Evolutionary conservation across 1,140 invertebrate genomes (phyloP).

Genomic region (Rhagoletis pomonella): DNA sequence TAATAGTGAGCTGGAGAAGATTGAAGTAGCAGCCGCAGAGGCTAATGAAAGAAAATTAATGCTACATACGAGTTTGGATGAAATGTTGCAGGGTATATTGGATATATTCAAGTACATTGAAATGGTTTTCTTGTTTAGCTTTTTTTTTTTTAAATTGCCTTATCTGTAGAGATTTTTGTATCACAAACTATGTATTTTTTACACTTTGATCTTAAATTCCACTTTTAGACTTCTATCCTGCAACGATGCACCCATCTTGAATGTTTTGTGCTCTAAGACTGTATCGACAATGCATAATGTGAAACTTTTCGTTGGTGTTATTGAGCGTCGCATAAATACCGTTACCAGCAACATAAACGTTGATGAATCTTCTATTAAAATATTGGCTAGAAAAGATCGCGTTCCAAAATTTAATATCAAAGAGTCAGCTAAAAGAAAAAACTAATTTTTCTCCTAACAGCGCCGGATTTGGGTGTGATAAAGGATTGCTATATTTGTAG

Average conservation of each 20-base stretch:
- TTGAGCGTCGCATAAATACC: slow-evolving; percentile 79
- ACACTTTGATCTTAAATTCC: neutral
- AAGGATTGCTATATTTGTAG: no score
- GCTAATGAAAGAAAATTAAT: slow-evolving; percentile 63
- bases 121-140: neutral
- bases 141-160: neutral
- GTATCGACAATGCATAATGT: slow-evolving; percentile 82
- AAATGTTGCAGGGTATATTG: slow-evolving; percentile 77
- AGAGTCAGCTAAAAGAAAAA: slow-evolving; percentile 69
- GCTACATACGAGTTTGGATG: slow-evolving; percentile 74
- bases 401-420: slow-evolving; percentile 73
- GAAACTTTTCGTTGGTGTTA: slow-evolving; percentile 83
- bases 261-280: slow-evolving; percentile 80
- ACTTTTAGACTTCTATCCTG: slow-evolving; percentile 76
- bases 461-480: no score
- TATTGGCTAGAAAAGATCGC: slow-evolving; percentile 69
- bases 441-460: slow-evolving; percentile 18
- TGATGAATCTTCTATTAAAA: slow-evolving; percentile 73
- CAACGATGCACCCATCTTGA: slow-evolving; percentile 81
- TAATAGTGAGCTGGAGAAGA: slow-evolving; percentile 62
- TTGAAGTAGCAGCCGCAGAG: slow-evolving; percentile 62
- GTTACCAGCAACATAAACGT: slow-evolving; percentile 76
- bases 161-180: no score
- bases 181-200: no score
- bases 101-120: slow-evolving; percentile 75